Evolutionary conservation across 2,797 vertebrate genomes (phyloP).

Genomic region (Sarcoramphus papa): DNA sequence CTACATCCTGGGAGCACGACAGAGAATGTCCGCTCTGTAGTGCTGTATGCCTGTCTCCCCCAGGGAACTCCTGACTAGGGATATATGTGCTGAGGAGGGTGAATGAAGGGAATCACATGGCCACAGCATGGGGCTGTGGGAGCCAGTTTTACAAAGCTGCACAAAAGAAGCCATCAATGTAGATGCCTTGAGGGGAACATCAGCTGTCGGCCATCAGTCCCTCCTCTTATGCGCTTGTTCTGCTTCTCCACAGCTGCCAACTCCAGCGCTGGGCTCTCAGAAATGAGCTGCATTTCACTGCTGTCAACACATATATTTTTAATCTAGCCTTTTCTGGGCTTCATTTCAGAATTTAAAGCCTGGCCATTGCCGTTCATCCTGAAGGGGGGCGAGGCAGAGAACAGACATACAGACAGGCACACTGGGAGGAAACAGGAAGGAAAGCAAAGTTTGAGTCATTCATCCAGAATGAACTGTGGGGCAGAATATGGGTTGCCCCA

Average conservation of each 20-base stretch:
- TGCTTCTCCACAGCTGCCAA: slow-evolving; percentile 34
- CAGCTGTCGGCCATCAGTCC: slow-evolving; percentile 27
- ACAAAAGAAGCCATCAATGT: neutral
- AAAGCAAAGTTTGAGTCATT: neutral
- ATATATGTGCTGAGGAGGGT: neutral
- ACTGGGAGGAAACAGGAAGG: neutral
- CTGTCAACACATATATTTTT: slow-evolving; percentile 21
- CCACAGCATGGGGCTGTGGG: neutral
- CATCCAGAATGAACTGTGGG: neutral
- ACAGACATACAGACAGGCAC: neutral
- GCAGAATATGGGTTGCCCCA: neutral
- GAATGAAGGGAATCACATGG: neutral
- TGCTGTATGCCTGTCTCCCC: accelerated
- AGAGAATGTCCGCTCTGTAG: neutral
- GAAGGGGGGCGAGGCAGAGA: too few species aligned
- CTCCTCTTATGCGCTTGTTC: neutral
- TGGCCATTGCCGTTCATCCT: neutral
- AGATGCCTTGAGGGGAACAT: slow-evolving; percentile 45
- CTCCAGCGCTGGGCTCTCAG: neutral
- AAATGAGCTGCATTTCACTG: neutral
- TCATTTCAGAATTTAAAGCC: neutral
- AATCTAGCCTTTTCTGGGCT: neutral
- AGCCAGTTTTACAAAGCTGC: neutral
- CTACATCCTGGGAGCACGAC: neutral
- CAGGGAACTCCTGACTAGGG: neutral